Evolutionary conservation across 1,140 invertebrate genomes (phyloP).

Genomic region (Conopomorpha cramerella): DNA sequence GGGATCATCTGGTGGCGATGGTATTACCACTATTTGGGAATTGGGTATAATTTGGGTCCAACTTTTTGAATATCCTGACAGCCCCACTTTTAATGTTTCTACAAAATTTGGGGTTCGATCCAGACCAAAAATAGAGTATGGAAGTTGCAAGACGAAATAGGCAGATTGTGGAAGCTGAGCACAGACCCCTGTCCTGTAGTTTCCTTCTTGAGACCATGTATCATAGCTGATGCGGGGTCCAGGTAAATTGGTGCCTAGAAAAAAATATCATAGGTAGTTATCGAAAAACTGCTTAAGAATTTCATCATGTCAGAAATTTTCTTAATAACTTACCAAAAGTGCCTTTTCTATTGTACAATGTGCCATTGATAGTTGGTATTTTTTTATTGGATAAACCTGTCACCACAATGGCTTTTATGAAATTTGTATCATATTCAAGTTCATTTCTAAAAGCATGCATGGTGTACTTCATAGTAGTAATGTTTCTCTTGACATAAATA

Average conservation of each 20-base stretch:
- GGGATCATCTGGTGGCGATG: conserved; percentile 78
- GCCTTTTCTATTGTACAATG: conserved; percentile 73
- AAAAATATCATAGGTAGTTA: conserved; percentile 8
- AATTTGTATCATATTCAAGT: conserved; percentile 92
- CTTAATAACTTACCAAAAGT: conserved; percentile 82
- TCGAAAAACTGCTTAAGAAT: no score
- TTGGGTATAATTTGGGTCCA: conserved; percentile 97
- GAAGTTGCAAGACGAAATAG: conserved; percentile 88
- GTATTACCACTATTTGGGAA: conserved; percentile 95
- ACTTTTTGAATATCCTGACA: conserved; percentile 70
- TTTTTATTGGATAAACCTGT: conserved; percentile 78
- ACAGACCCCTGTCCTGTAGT: conserved; percentile 72
- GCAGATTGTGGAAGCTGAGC: conserved; percentile 92
- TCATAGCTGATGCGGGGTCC: conserved; percentile 87
- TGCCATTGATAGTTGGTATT: conserved; percentile 70
- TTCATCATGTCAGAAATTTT: no score
- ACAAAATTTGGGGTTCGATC: conserved; percentile 97
- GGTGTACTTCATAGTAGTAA: conserved; percentile 53
- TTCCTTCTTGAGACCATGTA: conserved; percentile 83
- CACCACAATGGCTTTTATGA: conserved; percentile 93
- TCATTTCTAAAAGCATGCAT: conserved; percentile 84
- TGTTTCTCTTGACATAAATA: conserved; percentile 72
- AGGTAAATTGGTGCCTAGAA: conserved; percentile 82
- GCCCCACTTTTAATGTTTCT: conserved; percentile 83
- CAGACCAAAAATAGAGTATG: conserved; percentile 93